Conservation (phyloP, 2,113 vertebrate species). For the Salminus brasiliensis region DNA sequence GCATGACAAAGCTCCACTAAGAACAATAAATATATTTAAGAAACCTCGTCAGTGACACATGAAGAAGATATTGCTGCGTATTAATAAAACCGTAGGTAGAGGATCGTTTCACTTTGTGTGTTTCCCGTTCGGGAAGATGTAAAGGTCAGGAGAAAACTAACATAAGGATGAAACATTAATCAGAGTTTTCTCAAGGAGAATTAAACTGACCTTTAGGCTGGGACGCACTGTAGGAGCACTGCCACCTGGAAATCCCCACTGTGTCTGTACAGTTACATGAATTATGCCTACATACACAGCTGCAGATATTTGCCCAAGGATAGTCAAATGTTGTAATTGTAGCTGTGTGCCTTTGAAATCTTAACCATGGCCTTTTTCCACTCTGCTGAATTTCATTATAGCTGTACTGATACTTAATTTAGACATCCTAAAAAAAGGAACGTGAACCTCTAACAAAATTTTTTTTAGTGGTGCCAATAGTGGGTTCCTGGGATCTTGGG, state of each 20-base stretch:
- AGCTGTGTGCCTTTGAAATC: background rate
- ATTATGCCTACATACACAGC: slow-evolving; percentile 25
- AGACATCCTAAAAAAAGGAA: background rate
- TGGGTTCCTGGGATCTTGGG: too few species aligned
- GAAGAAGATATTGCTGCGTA: slow-evolving; percentile 23
- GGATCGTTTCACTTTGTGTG: slow-evolving; percentile 16
- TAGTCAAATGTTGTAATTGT: slow-evolving; percentile 8
- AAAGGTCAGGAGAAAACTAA: slow-evolving; percentile 41
- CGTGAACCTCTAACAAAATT: background rate
- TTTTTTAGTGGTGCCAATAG: background rate
- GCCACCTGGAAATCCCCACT: slow-evolving; percentile 22
- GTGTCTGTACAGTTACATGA: slow-evolving; percentile 3
- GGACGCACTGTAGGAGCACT: slow-evolving; percentile 19
- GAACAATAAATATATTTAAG: background rate
- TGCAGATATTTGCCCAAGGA: slow-evolving; percentile 16
- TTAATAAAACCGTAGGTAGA: slow-evolving; percentile 34
- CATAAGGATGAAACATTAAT: slow-evolving; percentile 46
- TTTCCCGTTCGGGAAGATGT: slow-evolving; percentile 23
- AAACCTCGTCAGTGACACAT: slow-evolving; percentile 14
- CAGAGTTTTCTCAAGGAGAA: slow-evolving; percentile 49
- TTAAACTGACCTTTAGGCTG: slow-evolving; percentile 49
- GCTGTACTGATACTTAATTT: background rate
- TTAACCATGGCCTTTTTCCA: background rate
- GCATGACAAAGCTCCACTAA: background rate
- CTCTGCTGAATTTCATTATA: background rate